Conservation (phyloP, 1,140 invertebrate species). For the Pseudachorutes palmiensis region DNA sequence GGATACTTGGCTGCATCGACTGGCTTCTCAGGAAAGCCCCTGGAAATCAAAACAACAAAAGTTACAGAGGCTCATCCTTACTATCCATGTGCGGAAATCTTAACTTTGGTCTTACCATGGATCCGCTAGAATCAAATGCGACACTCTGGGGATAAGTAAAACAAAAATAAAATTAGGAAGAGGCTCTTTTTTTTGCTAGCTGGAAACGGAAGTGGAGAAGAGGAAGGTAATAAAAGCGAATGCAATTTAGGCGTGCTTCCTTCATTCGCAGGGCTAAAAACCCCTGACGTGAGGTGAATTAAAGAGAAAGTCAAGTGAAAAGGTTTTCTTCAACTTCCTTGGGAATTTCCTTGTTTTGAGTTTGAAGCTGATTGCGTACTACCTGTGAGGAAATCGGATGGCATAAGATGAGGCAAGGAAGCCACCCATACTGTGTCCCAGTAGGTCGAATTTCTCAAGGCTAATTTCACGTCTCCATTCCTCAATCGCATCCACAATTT, state of each 20-base stretch:
- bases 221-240: not conserved
- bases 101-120: slow-evolving; percentile 46
- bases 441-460: slow-evolving; percentile 74
- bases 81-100: not conserved
- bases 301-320: not conserved
- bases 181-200: not conserved
- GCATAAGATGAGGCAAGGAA: slow-evolving; percentile 88
- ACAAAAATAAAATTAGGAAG: slow-evolving; percentile 12
- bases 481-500: slow-evolving; percentile 86
- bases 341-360: too few relatives aligned
- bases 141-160: slow-evolving; percentile 55
- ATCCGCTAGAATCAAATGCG: slow-evolving; percentile 88
- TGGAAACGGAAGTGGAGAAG: not conserved
- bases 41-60: slow-evolving; percentile 50
- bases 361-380: not conserved
- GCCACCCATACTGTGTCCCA: slow-evolving; percentile 93
- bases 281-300: not conserved
- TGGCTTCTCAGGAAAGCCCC: slow-evolving; percentile 66
- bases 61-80: not conserved
- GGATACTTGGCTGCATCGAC: slow-evolving; percentile 52
- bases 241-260: not conserved
- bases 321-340: too few relatives aligned
- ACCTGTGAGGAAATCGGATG: slow-evolving; percentile 67
- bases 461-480: slow-evolving; percentile 88
- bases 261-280: not conserved